Evolutionary conservation across 2,888 invertebrate species (phyloP).

Genomic region (Pristionchus japonicus): DNA sequence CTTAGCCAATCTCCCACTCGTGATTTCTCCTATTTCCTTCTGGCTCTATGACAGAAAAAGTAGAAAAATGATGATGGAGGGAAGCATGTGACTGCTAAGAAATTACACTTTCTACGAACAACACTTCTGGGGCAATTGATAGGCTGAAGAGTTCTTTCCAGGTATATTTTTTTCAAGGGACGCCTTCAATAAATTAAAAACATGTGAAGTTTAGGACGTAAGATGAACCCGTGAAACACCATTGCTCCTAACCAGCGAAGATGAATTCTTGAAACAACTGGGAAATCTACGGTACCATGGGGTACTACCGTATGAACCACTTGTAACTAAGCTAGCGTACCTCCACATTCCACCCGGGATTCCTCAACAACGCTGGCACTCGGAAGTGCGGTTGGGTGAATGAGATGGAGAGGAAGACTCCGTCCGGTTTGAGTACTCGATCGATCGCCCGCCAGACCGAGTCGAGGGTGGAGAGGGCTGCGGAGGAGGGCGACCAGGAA

Average conservation of each 20-base stretch:
- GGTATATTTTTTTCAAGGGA: no score
- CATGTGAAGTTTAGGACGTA: no score
- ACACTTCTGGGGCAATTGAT: no score
- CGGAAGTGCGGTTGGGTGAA: constrained; percentile 78
- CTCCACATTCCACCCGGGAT: constrained; percentile 59
- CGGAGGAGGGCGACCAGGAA: constrained; percentile 63
- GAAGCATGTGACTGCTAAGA: no score
- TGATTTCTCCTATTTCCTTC: neutral
- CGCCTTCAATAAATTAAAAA: no score
- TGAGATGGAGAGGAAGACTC: constrained; percentile 74
- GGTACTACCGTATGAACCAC: no score
- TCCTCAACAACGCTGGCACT: constrained; percentile 67
- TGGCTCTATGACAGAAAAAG: neutral
- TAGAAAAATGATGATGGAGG: neutral
- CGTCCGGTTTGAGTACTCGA: constrained; percentile 68
- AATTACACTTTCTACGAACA: no score
- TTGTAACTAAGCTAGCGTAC: no score
- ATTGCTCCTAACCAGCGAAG: neutral
- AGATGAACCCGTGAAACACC: neutral
- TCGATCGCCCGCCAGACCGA: constrained; percentile 73
- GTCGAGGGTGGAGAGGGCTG: constrained; percentile 59
- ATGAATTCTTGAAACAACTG: no score
- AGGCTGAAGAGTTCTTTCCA: no score
- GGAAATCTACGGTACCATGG: neutral
- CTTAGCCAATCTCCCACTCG: no score